Base-by-base conservation (phyloP, 2,797 vertebrate species). In the Sciaenops ocellatus region DNA sequence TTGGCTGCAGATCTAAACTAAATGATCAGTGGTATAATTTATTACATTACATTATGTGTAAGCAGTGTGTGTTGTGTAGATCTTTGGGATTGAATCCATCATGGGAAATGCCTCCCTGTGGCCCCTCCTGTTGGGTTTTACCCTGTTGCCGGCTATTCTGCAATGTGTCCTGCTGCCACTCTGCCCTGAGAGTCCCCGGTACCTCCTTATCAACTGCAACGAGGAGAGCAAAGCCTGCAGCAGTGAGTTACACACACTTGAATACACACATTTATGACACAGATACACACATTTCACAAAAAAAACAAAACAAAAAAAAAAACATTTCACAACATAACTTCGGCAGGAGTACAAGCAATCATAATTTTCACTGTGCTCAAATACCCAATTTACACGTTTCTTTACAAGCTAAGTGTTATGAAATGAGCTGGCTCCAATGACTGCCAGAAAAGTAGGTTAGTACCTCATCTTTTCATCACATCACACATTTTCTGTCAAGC, bases 211-310 rank as follows among this genome's bases (percentile, higher is more conserved):
- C 90, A 97, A 96, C 91, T 94, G 96, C 91, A 98, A 97, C 0
- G 96, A 99, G 90, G 98, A 99, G 92, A 97, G 96, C 94, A 97
- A 97, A 89, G 98, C 98, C 85, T 97, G 95, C 93, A 95, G 89
- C 0, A 96, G 98, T 98, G 90, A 95, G 96, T 78, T 7, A 22
- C 24, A 51, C 55, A 72, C 41, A 54, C 22, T 7, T 12, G 17
- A 34, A 69, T 20, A 46, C 42, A 54, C 17, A 59, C 15, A 44
- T 54, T 42, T 60, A 24, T 7, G 28, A 48, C 18, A n/a, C 46
- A 50, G 3, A 65, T 11, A 69, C 13, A 73, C 16, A 20, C 10
- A 44, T 63, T 61, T 52, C 7, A 56, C 51, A 65, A 41, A 47
- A 55, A 30, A 38, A 59, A n/a, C n/a, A n/a, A n/a, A n/a, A n/a